Conservation (phyloP, 1,140 invertebrate genomes). For the Bombus polaris region DNA sequence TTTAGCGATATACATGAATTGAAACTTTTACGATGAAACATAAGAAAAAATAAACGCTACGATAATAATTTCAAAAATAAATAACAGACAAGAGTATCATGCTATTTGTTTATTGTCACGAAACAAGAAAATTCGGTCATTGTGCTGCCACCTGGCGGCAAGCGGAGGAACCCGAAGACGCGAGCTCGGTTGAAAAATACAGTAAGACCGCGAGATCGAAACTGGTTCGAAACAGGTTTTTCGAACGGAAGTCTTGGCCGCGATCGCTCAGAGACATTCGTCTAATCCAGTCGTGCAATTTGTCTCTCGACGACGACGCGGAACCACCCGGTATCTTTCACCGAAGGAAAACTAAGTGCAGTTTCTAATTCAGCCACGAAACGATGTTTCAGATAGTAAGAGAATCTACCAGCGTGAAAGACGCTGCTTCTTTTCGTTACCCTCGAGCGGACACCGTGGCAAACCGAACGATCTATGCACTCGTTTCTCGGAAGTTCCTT, state of each 20-base stretch:
- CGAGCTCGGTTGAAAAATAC: constrained; percentile 30
- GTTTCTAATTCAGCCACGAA: constrained; percentile 56
- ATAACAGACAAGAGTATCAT: no score
- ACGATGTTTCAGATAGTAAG: constrained; percentile 20
- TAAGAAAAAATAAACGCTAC: no score
- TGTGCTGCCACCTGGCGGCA: constrained; percentile 44
- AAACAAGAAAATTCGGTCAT: neutral
- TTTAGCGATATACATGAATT: no score
- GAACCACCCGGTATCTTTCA: constrained; percentile 47
- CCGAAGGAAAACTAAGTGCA: constrained; percentile 47
- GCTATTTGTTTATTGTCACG: no score
- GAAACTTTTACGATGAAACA: no score
- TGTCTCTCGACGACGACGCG: constrained; percentile 56
- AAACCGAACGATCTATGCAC: neutral
- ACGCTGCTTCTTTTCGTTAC: constrained; percentile 13
- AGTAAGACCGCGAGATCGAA: neutral
- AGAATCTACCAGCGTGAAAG: neutral
- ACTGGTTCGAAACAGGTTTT: constrained; percentile 40
- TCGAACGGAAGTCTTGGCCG: constrained; percentile 32
- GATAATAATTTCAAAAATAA: no score
- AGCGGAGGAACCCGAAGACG: neutral
- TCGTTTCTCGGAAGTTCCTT: constrained; percentile 20
- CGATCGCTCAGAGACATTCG: constrained; percentile 44
- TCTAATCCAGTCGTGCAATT: constrained; percentile 51
- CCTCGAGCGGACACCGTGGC: constrained; percentile 3